Percentiles rank a stretch among this genome's conserved stretches.
Evolutionary conservation across 2,113 vertebrate species (phyloP).

Genomic region (Lagopus leucura): DNA sequence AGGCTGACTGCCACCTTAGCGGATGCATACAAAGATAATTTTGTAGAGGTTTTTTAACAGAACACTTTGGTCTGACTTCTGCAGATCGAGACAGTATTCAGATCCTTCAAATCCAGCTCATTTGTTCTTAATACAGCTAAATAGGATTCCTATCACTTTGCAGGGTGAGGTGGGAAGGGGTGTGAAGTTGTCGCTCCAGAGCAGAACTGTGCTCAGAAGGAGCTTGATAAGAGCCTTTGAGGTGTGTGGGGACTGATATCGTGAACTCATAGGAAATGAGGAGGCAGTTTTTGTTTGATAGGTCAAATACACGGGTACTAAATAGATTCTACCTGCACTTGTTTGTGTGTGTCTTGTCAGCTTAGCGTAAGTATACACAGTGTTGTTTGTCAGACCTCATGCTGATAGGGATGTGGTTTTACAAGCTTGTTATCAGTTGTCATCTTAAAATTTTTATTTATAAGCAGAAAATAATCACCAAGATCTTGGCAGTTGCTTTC

Average conservation of each 20-base stretch:
- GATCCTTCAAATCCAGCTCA: constrained; percentile 23
- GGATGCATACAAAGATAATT: neutral
- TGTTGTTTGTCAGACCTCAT: neutral
- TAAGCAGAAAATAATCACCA: neutral
- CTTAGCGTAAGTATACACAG: neutral
- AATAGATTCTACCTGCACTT: neutral
- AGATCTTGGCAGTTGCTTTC: neutral
- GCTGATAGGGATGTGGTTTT: neutral
- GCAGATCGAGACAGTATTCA: constrained; percentile 25
- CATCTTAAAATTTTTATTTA: neutral
- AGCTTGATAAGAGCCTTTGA: neutral
- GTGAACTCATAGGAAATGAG: neutral
- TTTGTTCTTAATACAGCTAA: constrained; percentile 48
- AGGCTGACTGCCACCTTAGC: neutral
- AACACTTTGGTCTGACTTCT: neutral
- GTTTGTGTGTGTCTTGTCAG: neutral
- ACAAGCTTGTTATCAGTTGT: neutral
- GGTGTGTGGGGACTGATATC: neutral
- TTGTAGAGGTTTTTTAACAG: neutral
- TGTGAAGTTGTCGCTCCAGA: neutral
- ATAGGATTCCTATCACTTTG: constrained; percentile 39
- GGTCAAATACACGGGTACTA: neutral
- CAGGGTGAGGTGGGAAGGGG: neutral
- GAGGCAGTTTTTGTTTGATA: neutral
- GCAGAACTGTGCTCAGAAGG: neutral